phyloP scores from a whole-genome alignment of 2,113 vertebrate genomes.

The Antechinus flavipes region DNA sequence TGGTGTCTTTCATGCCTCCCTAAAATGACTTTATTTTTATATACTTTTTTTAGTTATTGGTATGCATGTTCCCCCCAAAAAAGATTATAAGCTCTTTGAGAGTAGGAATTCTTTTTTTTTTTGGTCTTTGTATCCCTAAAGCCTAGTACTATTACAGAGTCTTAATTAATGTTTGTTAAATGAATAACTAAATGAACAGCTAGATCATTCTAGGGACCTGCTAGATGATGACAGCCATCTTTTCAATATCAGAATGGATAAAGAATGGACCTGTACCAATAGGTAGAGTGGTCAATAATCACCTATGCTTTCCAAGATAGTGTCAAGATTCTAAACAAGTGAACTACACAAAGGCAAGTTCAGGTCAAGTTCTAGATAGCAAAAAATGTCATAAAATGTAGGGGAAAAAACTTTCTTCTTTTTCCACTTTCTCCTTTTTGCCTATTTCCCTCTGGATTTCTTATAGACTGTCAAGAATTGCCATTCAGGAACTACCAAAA shows the following conservation, averaged over 20 bases:
- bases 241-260: not conserved
- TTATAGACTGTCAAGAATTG: slow-evolving; percentile 56
- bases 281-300: not conserved
- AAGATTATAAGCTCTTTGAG: not conserved
- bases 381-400: not conserved
- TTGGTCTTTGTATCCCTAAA: not conserved
- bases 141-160: not conserved
- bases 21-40: not conserved
- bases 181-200: not conserved
- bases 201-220: not conserved
- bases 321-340: not conserved
- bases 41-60: not conserved
- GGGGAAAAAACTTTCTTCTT: not conserved
- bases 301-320: not conserved
- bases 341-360: not conserved
- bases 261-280: not conserved
- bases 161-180: not conserved
- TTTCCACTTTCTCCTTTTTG: slow-evolving; percentile 21
- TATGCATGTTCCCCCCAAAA: not conserved
- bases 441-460: slow-evolving; percentile 6
- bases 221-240: not conserved
- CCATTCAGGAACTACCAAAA: slow-evolving; percentile 46
- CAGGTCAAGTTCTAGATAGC: not conserved
- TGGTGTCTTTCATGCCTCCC: not conserved
- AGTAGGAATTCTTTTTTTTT: not conserved